phyloP scores from a whole-genome alignment of 2,797 vertebrate genomes.

The Smutsia gigantea region DNA sequence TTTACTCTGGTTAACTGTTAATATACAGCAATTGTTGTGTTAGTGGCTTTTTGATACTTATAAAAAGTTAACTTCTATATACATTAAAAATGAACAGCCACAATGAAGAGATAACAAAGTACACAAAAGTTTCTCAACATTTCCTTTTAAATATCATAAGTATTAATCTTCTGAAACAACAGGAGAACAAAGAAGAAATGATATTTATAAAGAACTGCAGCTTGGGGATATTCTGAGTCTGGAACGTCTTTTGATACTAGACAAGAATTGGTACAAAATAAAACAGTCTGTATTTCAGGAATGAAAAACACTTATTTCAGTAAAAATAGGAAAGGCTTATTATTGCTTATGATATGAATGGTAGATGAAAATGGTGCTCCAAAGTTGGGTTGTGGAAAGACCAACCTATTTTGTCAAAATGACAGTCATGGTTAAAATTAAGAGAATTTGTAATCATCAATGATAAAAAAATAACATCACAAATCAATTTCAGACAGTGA shows the following conservation, averaged over 20 bases:
- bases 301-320: neutral
- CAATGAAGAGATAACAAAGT: neutral
- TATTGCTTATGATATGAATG: neutral
- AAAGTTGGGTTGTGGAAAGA: neutral
- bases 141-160: constrained; percentile 12
- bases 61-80: neutral
- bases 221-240: neutral
- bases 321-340: neutral
- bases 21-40: neutral
- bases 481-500: neutral
- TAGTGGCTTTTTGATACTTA: constrained; percentile 25
- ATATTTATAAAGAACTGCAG: neutral
- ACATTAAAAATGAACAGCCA: constrained; percentile 10
- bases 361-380: neutral
- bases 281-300: neutral
- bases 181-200: neutral
- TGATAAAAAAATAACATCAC: neutral
- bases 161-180: neutral
- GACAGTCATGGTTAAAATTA: neutral
- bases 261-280: neutral
- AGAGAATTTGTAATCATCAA: neutral
- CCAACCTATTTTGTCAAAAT: neutral
- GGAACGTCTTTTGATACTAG: neutral
- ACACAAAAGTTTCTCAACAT: neutral
- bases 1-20: constrained; percentile 8